Base-by-base conservation (phyloP, 2,797 vertebrate species). In the Thaleichthys pacificus region DNA sequence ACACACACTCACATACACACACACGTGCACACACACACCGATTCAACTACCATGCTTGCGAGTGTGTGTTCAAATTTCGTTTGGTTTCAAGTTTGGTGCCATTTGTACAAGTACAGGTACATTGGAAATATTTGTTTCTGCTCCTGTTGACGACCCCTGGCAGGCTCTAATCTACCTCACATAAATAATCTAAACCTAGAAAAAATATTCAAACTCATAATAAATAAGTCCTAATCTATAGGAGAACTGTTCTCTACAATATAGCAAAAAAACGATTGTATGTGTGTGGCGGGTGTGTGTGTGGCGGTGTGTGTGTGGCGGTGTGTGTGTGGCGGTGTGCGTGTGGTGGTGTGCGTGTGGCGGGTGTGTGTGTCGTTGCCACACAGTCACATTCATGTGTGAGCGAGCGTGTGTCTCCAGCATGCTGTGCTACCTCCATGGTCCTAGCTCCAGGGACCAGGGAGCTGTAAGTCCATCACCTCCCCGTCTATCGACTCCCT, bases 381-480 rank as follows among this genome's bases (percentile, higher is more conserved):
- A 49, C 35, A 66, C 35, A 21, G 47, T n/a, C 47, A 26, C 47
- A 51, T 24, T 42, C 32, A 35, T n/a, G 17, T 57, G 19, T n/a
- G 56, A 26, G 42, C 28, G 57, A 21, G 66, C 6, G 49, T 32
- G 17, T 32, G 54, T 17, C 42, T 49, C 7, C 7, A 49, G 42
- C 42, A 49, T 49, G 58, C 32, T 12, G 30, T 68, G 57, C 9
- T 51, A 22, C 67, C 35, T 6, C 57, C 19, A 4, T 51, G 64
- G 69, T 8, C 56, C 61, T 88, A 83, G 87, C 85, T 90, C 85
- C 79, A 86, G 83, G 75, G 91, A 84, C 83, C 82, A 85, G 77
- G 75, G 80, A 77, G 86, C 91, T 82, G 91, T 93, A 93, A 93
- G 90, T 93, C 93, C 91, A 92, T 92, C 92, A 90, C 90, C 90